phyloP scores from a whole-genome alignment of 2,797 vertebrate species.

The Ciconia nigra region DNA sequence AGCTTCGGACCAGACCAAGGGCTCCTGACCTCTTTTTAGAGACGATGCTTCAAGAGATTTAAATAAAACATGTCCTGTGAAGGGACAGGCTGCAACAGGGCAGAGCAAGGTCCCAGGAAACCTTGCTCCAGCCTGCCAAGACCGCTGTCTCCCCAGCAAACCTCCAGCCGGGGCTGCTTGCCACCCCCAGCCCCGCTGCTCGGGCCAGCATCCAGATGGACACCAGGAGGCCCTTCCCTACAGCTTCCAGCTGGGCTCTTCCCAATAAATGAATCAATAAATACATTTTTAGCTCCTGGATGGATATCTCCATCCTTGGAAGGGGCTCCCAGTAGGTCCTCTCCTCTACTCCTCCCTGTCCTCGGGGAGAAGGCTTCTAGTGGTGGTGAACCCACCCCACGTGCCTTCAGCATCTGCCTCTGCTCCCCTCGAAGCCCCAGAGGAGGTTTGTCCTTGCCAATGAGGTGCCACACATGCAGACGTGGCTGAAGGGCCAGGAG shows the following conservation, averaged over 20 bases:
- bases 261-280: background rate
- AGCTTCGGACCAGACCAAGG: background rate
- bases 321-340: background rate
- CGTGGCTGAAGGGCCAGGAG: fast-evolving
- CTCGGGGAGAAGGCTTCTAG: background rate
- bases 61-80: background rate
- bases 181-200: background rate
- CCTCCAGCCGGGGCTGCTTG: background rate
- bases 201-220: background rate
- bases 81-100: background rate
- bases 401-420: background rate
- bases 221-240: background rate
- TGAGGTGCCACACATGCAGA: background rate
- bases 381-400: background rate
- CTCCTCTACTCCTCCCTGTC: background rate
- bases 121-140: background rate
- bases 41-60: background rate
- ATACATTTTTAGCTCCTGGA: background rate
- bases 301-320: background rate
- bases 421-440: background rate
- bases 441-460: background rate
- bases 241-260: background rate
- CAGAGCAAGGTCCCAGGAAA: background rate
- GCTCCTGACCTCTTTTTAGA: background rate
- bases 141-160: background rate